Evolutionary conservation across 2,113 vertebrate genomes (phyloP), one percentile per base, ranked within the genome.

Genomic region (Mugil cephalus): DNA sequence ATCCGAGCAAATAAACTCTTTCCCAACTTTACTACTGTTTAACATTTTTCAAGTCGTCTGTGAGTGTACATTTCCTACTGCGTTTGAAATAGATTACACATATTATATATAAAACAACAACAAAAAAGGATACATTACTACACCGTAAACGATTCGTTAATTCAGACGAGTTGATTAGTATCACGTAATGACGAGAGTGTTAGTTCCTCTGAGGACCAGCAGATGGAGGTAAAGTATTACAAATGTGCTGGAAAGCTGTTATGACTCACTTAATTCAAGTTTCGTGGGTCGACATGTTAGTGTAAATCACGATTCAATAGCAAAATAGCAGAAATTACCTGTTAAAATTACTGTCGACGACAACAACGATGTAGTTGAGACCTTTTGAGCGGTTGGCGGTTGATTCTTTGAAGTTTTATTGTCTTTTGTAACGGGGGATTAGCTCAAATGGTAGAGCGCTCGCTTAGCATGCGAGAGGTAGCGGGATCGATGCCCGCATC

Each of bases 371-470:
- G 24, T 30, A 30, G 24, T 30, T 3, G 24, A 3, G 24, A 30
- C 24, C 3, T 30, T 5, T 2, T 30, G 5, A 30, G n/a, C n/a
- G n/a, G n/a, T n/a, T n/a, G n/a, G n/a, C 24, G 24, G 24, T 5
- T 30, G 24, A 30, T 30, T 2, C 5, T 30, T 30, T 30, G 24
- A 30, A 3, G 24, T 30, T 30, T 3, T 30, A 5, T 3, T 3
- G 5, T 30, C 24, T 2, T 5, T 2, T 2, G 5, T 5, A n/a
- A 6, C 14, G 91, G 92, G 92, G 89, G 93, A 94, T 94, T 88
- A 92, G 90, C 93, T 95, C 88, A 94, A 87, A 95, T 93, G 89
- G 94, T 94, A 94, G 93, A 95, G 95, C 94, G 90, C 89, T 94
- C 94, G 82, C 93, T 95, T 92, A 93, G 90, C 79, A 90, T 92